Base-by-base conservation (phyloP, 2,797 vertebrate genomes). In the Sebastes baramenuke region DNA sequence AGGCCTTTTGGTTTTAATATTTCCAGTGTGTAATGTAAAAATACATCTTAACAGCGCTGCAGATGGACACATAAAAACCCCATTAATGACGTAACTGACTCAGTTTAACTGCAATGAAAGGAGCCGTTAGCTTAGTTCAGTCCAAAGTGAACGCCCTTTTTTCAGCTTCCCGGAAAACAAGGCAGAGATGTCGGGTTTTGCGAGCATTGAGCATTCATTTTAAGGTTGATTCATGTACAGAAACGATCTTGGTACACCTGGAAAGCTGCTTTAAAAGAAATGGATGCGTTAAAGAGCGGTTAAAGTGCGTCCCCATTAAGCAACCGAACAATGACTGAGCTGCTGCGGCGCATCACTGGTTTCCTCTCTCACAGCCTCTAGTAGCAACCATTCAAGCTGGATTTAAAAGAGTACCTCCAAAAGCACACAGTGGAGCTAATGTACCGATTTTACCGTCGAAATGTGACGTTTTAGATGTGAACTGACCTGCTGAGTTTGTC, bases 101-200 rank as follows among this genome's bases (percentile, higher is more conserved):
- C 29, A 18, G 67, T 64, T 36, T 8, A 36, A 34, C 30, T 18
- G 38, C n/a, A 82, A 81, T 73, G 32, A 77, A 80, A 68, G 72
- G 60, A 85, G 75, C 71, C 62, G 62, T 25, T 66, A 59, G 88
- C 75, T 56, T 56, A 55, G 68, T 85, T 77, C 77, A 56, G 71
- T 72, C 79, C 78, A 58, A 73, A 93, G 94, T 93, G 80, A 94
- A 95, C 93, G 93, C 93, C 94, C 93, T 94, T 94, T 92, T 93
- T 90, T 42, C 25, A 32, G 78, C 79, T 92, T 93, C 76, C 92
- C 89, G 92, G 91, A 93, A 91, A 89, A 87, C 75, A 67, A 81
- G 62, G 74, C 56, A 62, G 3, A 64, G 11, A 38, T 10, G 56
- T 1, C 12, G 24, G 18, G 27, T 76, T 75, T 56, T 24, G 6